Base-by-base conservation (phyloP, 1,140 invertebrate species). In the Sogatella furcifera region DNA sequence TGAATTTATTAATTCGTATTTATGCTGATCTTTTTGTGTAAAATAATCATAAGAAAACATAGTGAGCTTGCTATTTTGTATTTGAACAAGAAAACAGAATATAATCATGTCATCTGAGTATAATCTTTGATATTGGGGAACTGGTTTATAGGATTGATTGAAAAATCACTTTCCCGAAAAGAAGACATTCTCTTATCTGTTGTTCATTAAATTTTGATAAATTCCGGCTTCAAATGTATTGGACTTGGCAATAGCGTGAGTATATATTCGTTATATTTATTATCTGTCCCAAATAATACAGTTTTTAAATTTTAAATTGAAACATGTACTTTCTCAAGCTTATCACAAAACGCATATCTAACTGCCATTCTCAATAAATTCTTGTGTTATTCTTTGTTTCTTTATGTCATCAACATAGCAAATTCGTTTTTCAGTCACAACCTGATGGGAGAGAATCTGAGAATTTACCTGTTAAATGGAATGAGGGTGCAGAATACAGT, bases 51-150 rank as follows among this genome's bases (percentile, higher is more conserved):
- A 2, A 28, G 6, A 28, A 28, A 28, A 2, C 6, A 28, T 4
- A 28, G 6, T 6, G 24, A 42, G 22, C 24, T 9, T 17, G 13
- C 14, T 57, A 42, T 19, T 17, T 57, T 57, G 15, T 17, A 49
- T 59, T 64, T 38, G 34, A 22, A 61, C 56, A 58, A 57, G 17
- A 60, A 60, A 46, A 58, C 22, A 6, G 46, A 19, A 4, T 54
- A 17, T 55, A 56, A 53, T 8, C 34, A 57, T 22, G 58, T 57
- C 52, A 52, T 52, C 72, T 61, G 63, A 72, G 15, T 69, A 74
- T 60, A 69, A 67, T 66, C 73, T 83, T 53, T 87, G 86, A 71
- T 86, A 86, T n/a, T 89, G 86, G 80, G n/a, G 85, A 89, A 69
- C 70, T 88, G 56, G 72, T 87, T 31, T 83, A 81, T 64, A 80